Evolutionary conservation across 2,113 vertebrate species (phyloP).

Genomic region (Bubo bubo): DNA sequence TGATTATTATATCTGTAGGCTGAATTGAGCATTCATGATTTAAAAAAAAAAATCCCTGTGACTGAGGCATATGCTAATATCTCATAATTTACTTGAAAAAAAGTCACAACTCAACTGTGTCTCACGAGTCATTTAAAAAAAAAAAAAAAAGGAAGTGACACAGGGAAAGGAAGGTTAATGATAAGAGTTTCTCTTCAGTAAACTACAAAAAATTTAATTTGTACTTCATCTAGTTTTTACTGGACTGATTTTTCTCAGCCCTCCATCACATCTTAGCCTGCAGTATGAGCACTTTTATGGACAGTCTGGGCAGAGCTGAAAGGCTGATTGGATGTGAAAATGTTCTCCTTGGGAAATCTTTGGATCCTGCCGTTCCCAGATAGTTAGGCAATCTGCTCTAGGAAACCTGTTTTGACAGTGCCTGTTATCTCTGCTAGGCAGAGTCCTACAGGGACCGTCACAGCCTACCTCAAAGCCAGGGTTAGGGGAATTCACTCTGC

Average conservation of each 20-base stretch:
- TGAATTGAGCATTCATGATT: conserved; percentile 1
- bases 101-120: not conserved
- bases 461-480: conserved; percentile 17
- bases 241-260: not conserved
- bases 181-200: not conserved
- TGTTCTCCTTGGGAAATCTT: conserved; percentile 54
- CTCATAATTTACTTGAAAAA: not conserved
- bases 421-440: conserved; percentile 31
- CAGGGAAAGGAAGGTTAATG: not conserved
- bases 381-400: conserved; percentile 32
- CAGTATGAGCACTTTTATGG: conserved; percentile 16
- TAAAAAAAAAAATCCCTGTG: not conserved
- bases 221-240: not conserved
- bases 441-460: not conserved
- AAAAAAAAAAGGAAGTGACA: not conserved
- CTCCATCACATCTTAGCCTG: not conserved
- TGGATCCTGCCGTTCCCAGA: conserved; percentile 32
- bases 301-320: not conserved
- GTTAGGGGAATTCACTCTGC: not conserved
- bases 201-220: conserved; percentile 5
- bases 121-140: not conserved
- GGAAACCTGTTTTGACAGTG: conserved; percentile 31
- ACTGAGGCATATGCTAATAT: not conserved
- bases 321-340: conserved; percentile 30
- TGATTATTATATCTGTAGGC: not conserved